Percentiles rank a stretch among this genome's conserved stretches.
phyloP scores from a whole-genome alignment of 2,888 invertebrate genomes.

The Platycnemis pennipes region DNA sequence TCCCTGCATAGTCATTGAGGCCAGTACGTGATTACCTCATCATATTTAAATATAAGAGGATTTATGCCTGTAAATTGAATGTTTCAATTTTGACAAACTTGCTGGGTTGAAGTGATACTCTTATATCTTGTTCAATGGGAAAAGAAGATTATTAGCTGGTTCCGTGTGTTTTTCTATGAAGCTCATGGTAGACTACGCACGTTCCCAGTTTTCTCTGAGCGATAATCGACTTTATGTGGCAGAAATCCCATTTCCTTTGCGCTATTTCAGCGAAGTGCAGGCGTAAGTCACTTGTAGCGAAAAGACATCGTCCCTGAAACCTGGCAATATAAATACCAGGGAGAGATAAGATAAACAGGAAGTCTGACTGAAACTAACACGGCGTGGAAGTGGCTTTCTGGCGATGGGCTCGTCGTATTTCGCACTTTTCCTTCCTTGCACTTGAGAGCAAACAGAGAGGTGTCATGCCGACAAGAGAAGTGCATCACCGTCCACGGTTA shows the following conservation, averaged over 20 bases:
- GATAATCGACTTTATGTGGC: background rate
- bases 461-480: too few relatives aligned
- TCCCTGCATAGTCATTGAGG: too few relatives aligned
- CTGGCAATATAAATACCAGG: background rate
- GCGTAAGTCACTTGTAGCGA: background rate
- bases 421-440: background rate
- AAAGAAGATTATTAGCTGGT: background rate
- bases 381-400: background rate
- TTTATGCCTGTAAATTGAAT: too few relatives aligned
- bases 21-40: too few relatives aligned
- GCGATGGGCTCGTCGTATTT: background rate
- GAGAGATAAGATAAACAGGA: conserved; percentile 4
- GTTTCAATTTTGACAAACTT: background rate
- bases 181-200: background rate
- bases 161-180: background rate
- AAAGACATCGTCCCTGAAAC: background rate
- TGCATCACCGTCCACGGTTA: too few relatives aligned
- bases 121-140: background rate
- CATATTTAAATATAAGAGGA: too few relatives aligned
- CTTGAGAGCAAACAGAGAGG: too few relatives aligned
- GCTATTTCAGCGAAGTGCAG: background rate
- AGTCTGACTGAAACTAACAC: background rate
- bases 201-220: background rate
- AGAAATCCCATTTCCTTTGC: background rate
- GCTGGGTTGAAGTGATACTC: background rate